phyloP scores from a whole-genome alignment of 1,140 invertebrate genomes.

The Ceratosolen solmsi region DNA sequence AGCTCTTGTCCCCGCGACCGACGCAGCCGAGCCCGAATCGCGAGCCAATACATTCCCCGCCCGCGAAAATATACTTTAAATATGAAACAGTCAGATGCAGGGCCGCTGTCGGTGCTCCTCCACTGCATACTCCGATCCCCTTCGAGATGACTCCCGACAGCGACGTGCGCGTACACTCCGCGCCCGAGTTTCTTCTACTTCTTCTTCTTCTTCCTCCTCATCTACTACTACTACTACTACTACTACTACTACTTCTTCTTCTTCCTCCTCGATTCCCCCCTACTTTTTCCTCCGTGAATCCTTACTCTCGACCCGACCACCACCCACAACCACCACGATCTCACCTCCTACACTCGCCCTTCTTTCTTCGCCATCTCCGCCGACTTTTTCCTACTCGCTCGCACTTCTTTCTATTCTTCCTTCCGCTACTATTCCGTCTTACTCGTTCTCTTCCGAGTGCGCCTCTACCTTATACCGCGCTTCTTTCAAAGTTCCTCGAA shows the following conservation, averaged over 20 bases:
- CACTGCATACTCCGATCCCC: slow-evolving; percentile 59
- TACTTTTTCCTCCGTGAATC: background rate
- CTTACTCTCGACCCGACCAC: too few relatives aligned
- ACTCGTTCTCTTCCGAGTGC: background rate
- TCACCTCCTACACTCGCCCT: too few relatives aligned
- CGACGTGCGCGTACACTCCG: slow-evolving; percentile 49
- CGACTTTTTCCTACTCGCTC: too few relatives aligned
- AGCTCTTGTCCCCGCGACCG: slow-evolving; percentile 63
- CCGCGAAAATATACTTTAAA: slow-evolving; percentile 71
- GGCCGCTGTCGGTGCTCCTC: slow-evolving; percentile 9
- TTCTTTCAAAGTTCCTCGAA: too few relatives aligned
- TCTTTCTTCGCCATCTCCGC: too few relatives aligned
- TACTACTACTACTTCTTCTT: background rate
- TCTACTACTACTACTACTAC: background rate
- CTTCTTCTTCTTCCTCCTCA: slow-evolving; percentile 35
- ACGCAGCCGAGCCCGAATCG: slow-evolving; percentile 6
- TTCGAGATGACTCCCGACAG: slow-evolving; percentile 68
- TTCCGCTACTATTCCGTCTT: background rate
- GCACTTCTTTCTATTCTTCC: too few relatives aligned
- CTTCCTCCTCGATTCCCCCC: background rate
- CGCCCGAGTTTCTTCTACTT: slow-evolving; percentile 36
- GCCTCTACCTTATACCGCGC: background rate
- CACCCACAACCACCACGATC: too few relatives aligned
- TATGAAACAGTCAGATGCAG: slow-evolving; percentile 72
- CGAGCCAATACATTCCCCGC: slow-evolving; percentile 64